phyloP scores from a whole-genome alignment of 2,888 invertebrate genomes.

The Notocelia uddmanniana region DNA sequence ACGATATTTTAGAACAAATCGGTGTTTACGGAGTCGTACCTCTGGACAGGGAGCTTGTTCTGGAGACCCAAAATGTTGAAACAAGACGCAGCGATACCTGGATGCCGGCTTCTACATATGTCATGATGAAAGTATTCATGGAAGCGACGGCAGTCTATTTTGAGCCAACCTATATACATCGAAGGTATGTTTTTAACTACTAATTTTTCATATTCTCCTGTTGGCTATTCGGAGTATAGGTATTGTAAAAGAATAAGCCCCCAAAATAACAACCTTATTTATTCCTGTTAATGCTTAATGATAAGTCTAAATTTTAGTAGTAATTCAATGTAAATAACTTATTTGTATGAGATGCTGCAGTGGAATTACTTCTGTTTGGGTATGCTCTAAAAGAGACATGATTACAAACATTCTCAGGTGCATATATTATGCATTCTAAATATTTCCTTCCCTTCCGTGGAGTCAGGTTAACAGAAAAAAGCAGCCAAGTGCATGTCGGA shows the following conservation, averaged over 20 bases:
- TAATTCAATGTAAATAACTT: too few relatives aligned
- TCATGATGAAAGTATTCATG: slow-evolving; percentile 57
- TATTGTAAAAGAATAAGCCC: not conserved
- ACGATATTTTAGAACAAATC: slow-evolving; percentile 67
- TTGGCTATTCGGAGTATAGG: too few relatives aligned
- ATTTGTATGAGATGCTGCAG: too few relatives aligned
- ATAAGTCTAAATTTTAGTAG: not conserved
- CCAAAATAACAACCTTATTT: not conserved
- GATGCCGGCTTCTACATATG: slow-evolving; percentile 60
- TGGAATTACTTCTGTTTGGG: too few relatives aligned
- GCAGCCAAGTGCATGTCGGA: too few relatives aligned
- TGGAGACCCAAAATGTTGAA: slow-evolving; percentile 52
- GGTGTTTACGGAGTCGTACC: slow-evolving; percentile 72
- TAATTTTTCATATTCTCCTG: not conserved
- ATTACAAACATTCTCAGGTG: too few relatives aligned
- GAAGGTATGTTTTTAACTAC: slow-evolving; percentile 58
- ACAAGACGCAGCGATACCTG: slow-evolving; percentile 58
- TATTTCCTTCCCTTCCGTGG: too few relatives aligned
- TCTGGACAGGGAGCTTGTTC: slow-evolving; percentile 55
- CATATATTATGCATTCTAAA: too few relatives aligned
- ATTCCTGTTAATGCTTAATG: too few relatives aligned
- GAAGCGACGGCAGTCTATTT: slow-evolving; percentile 64
- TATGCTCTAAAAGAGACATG: too few relatives aligned
- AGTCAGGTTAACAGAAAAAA: too few relatives aligned
- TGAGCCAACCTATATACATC: slow-evolving; percentile 61